Base-by-base conservation (phyloP, 2,888 invertebrate species). In the Carpatolechia fugitivella region DNA sequence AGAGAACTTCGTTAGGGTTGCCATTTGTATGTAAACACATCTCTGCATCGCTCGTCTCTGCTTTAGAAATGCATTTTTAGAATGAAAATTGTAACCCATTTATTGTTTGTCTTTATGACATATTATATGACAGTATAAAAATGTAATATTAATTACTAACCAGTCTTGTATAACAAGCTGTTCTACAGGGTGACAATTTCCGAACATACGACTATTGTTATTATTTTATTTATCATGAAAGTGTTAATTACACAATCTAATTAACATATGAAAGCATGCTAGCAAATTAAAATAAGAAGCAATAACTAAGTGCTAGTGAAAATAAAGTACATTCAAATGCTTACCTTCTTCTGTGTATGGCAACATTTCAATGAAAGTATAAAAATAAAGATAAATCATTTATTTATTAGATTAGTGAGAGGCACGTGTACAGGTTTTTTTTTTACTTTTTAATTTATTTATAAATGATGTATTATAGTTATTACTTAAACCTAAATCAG, bases 341-440 rank as follows among this genome's bases (percentile, higher is more conserved):
- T 59, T 56, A 59, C 59, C 59, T 56, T 58, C 48, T n/a, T 48
- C 50, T 50, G 48, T 35, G 20, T n/a, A 20, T 29, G 35, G 18
- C 16, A 50, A 35, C 30, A 40, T 48, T 13, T 50, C 40, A 55
- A 55, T 53, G 47, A 55, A 52, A 55, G 44, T 53, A 55, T 52
- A 50, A 50, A 56, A 50, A 50, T 55, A 58, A 49, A 58, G 49
- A 49, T 58, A 58, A 55, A 58, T 49, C 55, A 55, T 58, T 55
- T 83, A 74, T 80, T 79, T 72, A 84, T 83, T 82, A 85, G 75
- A 84, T 83, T 82, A 85, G 75, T 80, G 76, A 80, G 75, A 80
- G 73, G 73, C 70, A 78, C 77, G 70, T 50, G 40, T 78, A 86
- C 80, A 85, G 72, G 68, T 72, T 65, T 61, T 64, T n/a, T 61